Percentiles rank a stretch among this genome's conserved stretches.
These are phyloP conservation scores for Penaeus indicus DNA, from an alignment of 1,140 invertebrate species.

Conservation along the genomic window DNA sequence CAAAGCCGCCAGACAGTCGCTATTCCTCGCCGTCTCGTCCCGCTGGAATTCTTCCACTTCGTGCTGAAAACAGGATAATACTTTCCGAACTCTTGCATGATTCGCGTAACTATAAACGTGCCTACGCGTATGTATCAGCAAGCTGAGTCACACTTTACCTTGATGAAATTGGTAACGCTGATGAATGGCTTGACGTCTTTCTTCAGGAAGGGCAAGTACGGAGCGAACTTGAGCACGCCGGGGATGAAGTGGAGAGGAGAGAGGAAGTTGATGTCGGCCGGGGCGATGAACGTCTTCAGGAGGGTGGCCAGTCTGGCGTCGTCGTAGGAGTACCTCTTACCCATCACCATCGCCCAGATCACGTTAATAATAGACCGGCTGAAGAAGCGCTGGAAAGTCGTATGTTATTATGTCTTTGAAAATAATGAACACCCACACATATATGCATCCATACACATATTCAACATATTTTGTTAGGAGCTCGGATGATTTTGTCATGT, in stretches of 20 bases:
- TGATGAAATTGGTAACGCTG: background rate
- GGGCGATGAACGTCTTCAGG: constrained; percentile 77
- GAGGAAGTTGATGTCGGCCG: constrained; percentile 72
- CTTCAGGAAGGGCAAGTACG: background rate
- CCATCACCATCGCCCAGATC: constrained; percentile 89
- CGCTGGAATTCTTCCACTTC: constrained; percentile 13
- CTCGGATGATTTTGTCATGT: no score
- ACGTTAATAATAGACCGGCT: constrained; percentile 80
- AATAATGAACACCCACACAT: no score
- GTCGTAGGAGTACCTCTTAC: constrained; percentile 75
- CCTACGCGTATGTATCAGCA: background rate
- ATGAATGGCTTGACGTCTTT: background rate
- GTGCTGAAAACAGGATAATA: background rate
- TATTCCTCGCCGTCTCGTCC: background rate
- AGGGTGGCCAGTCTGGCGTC: constrained; percentile 77
- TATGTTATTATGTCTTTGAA: background rate
- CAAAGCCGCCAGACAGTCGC: background rate
- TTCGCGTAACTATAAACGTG: background rate
- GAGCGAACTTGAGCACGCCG: constrained; percentile 69
- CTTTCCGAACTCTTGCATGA: no score
- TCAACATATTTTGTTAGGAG: no score
- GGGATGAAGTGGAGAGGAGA: constrained; percentile 91
- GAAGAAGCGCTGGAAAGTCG: constrained; percentile 68
- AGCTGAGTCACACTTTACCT: background rate
- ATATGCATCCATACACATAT: no score